Evolutionary conservation across 2,113 vertebrate species (phyloP), one percentile per base, ranked within the genome.

Genomic region (Python bivittatus): DNA sequence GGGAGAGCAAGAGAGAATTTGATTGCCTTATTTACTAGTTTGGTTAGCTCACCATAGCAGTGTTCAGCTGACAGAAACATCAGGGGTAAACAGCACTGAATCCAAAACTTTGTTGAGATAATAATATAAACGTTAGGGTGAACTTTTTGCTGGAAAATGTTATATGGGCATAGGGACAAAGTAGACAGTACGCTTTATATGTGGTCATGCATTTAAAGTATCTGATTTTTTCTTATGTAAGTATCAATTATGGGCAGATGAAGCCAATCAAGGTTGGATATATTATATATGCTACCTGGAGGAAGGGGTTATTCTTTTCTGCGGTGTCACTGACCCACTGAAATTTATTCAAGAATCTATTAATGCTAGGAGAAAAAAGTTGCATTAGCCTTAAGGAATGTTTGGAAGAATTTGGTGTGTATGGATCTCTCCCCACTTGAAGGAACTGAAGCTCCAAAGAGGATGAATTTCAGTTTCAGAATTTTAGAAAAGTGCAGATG

Each of bases 1-100:
- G 13, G 15, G 88, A 61, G 8, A 27, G 29, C 54, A 90, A 92
- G 95, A 25, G n/a, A 86, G 27, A 86, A 90, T 68, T 20, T 92
- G 86, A 86, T 79, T 52, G 54, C 54, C 64, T 94, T 42, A 42
- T 89, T 15, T 79, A 79, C 72, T 79, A 33, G 6, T 57, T 87
- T 8, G 38, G 52, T 57, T 57, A 57, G 15, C 1, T 20, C n/a
- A 87, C 68, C 89, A 58, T 79, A 90, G 57, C 6, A 0, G 25
- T 29, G 25, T 54, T 79, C 48, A 44, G 25, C 52, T 42, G 3
- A 86, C 0, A 61, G 57, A 7, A 72, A 27, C 8, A 17, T 79
- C 10, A 10, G 15, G 3, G 9, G 13, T 88, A n/a, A 83, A 52
- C 91, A 60, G 27, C 20, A 58, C 54, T 57, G 17, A 79, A 79